Conservation (phyloP, 2,888 invertebrate species). For the Eretmocerus hayati region DNA sequence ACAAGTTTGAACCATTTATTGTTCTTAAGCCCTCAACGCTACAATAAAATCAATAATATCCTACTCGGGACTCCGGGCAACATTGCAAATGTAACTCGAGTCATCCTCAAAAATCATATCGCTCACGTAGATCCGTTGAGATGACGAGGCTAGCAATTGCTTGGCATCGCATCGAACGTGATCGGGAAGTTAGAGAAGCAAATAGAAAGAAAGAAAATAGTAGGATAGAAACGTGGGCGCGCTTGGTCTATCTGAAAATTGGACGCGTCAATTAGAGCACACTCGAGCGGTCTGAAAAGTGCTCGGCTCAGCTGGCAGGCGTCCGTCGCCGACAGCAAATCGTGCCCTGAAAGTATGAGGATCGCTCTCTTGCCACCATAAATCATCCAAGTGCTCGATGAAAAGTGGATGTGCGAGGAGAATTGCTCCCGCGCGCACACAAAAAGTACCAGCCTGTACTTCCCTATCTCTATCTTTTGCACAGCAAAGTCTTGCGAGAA, state of each 20-base stretch:
- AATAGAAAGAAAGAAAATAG: too few species aligned
- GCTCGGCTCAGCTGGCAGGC: conserved; percentile 9
- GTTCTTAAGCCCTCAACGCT: too few species aligned
- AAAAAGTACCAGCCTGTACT: conserved; percentile 17
- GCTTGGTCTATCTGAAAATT: neutral
- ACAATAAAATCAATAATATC: too few species aligned
- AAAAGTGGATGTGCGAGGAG: conserved; percentile 27
- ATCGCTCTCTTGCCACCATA: conserved; percentile 23
- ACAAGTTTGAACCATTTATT: too few species aligned
- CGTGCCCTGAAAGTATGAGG: neutral
- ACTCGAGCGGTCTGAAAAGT: conserved; percentile 16
- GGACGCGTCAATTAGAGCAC: conserved; percentile 12
- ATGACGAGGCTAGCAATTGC: too few species aligned
- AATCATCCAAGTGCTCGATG: conserved; percentile 34
- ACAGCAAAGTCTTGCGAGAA: too few species aligned
- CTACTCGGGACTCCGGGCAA: too few species aligned
- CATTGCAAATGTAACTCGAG: too few species aligned
- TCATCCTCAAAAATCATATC: too few species aligned
- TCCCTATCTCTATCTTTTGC: neutral
- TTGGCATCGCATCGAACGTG: too few species aligned
- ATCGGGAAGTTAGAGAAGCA: too few species aligned
- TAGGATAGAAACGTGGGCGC: neutral
- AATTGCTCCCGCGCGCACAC: conserved; percentile 19
- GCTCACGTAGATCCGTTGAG: too few species aligned
- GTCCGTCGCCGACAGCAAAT: conserved; percentile 3